Percentiles rank a stretch among this genome's conserved stretches.
Evolutionary conservation across 1,140 invertebrate genomes (phyloP).

Genomic region (Papilio polytes): DNA sequence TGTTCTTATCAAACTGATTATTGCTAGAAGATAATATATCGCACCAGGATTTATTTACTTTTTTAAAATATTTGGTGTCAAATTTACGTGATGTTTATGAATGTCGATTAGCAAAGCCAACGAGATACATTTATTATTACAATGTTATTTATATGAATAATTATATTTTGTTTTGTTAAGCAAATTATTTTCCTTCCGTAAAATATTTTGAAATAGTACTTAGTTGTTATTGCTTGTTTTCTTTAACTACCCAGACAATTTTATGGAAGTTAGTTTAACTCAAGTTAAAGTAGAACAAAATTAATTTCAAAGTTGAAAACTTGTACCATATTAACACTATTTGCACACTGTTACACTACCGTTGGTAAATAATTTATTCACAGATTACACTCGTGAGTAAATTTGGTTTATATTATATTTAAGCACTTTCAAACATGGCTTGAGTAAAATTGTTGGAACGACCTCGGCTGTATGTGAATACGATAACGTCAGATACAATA

Average conservation of each 20-base stretch:
- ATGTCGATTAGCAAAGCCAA: not conserved
- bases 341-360: not conserved
- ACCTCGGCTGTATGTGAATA: slow-evolving; percentile 41
- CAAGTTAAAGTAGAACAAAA: not conserved
- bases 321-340: not conserved
- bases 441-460: slow-evolving; percentile 8
- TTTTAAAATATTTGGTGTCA: not conserved
- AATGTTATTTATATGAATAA: no score
- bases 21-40: not conserved
- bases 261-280: not conserved
- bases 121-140: not conserved
- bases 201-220: no score
- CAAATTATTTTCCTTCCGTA: no score
- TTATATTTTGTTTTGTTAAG: no score
- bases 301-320: not conserved
- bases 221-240: not conserved
- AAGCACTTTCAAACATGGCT: slow-evolving; percentile 18
- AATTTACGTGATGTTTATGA: not conserved
- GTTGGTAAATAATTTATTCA: not conserved
- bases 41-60: not conserved
- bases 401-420: slow-evolving; percentile 1
- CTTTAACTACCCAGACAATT: not conserved
- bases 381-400: not conserved
- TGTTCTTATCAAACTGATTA: slow-evolving; percentile 23
- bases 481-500: slow-evolving; percentile 47